Conservation (phyloP, 2,888 invertebrate species). For the Dicranocentrus wangi region DNA sequence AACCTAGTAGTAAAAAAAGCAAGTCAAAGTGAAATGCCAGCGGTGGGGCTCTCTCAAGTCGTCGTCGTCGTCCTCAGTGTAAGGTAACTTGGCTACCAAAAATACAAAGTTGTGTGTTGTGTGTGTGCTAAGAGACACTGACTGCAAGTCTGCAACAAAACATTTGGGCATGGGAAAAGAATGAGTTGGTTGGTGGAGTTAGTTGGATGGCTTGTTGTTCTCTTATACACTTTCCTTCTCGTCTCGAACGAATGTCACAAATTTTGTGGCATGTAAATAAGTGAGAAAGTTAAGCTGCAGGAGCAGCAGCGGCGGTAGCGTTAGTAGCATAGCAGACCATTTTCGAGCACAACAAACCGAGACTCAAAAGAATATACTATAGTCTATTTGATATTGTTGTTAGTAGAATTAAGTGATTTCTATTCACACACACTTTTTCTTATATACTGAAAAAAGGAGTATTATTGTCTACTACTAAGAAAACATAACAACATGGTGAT, state of each 20-base stretch:
- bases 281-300: constrained; percentile 35
- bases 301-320: too few relatives aligned
- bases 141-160: too few relatives aligned
- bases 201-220: too few relatives aligned
- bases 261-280: constrained; percentile 31
- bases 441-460: constrained; percentile 1
- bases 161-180: not conserved
- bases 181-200: too few relatives aligned
- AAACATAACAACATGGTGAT: constrained; percentile 1
- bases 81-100: too few relatives aligned
- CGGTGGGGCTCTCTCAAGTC: not conserved
- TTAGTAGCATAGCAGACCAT: not conserved
- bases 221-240: constrained; percentile 22
- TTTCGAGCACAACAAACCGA: not conserved
- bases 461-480: not conserved
- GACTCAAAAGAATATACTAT: too few relatives aligned
- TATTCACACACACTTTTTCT: not conserved
- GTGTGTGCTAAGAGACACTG: too few relatives aligned
- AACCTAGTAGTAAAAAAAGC: not conserved
- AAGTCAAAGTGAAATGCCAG: not conserved
- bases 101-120: too few relatives aligned
- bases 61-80: too few relatives aligned
- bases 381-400: too few relatives aligned
- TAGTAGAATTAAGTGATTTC: constrained; percentile 24
- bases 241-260: constrained; percentile 25